Conservation (phyloP, 2,797 vertebrate species). For the Buphagus erythrorhynchus region DNA sequence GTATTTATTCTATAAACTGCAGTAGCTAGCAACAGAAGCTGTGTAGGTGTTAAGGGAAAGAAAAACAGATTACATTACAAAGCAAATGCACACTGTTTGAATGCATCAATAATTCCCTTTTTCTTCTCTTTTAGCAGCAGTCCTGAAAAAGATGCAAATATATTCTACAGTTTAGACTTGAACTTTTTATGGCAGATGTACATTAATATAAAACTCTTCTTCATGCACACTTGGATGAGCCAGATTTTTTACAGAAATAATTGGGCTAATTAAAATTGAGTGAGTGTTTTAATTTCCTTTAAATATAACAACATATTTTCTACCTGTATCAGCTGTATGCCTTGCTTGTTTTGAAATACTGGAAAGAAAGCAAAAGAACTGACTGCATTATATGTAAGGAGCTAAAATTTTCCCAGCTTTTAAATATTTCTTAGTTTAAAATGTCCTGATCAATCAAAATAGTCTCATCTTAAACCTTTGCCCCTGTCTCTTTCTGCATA, state of each 20-base stretch:
- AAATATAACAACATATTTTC: neutral
- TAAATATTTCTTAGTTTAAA: neutral
- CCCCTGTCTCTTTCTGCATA: neutral
- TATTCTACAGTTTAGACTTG: neutral
- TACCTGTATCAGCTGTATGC: neutral
- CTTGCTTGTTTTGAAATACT: neutral
- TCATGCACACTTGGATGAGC: neutral
- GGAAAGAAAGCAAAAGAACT: neutral
- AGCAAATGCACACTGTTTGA: constrained; percentile 53
- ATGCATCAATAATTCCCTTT: constrained; percentile 60
- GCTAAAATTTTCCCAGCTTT: neutral
- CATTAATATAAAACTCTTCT: constrained; percentile 29
- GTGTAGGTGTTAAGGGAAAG: constrained; percentile 69
- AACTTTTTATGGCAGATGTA: constrained; percentile 45
- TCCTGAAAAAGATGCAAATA: constrained; percentile 41
- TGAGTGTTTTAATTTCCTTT: constrained; percentile 31
- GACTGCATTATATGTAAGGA: neutral
- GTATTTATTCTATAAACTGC: constrained; percentile 60
- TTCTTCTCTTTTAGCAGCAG: constrained; percentile 4
- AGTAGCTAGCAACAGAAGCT: constrained; percentile 66
- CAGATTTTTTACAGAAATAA: constrained; percentile 44
- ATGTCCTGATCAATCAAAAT: neutral
- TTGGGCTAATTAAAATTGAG: constrained; percentile 60
- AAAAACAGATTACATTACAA: constrained; percentile 63
- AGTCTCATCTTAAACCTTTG: neutral